Percentiles rank a stretch among this genome's conserved stretches.
Evolutionary conservation across 2,888 invertebrate genomes (phyloP).

Genomic region (Plebejus anna): DNA sequence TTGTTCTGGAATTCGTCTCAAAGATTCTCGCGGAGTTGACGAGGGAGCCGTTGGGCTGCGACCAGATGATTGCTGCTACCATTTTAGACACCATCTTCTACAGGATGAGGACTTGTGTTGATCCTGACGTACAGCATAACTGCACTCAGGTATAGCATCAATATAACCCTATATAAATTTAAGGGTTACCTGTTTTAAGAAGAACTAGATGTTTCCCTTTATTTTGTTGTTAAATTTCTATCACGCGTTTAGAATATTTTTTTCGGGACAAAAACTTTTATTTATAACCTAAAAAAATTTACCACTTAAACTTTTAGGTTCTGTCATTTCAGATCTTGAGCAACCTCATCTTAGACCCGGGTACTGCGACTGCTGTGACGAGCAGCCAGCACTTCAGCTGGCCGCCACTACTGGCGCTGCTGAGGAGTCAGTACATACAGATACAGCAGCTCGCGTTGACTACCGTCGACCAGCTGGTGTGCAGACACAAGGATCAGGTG

Average conservation of each 20-base stretch:
- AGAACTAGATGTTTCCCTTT: no score
- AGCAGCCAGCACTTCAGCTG: slow-evolving; percentile 74
- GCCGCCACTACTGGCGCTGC: slow-evolving; percentile 64
- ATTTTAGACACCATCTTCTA: slow-evolving; percentile 67
- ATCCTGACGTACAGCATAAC: slow-evolving; percentile 80
- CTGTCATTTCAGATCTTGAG: slow-evolving; percentile 55
- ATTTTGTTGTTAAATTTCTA: no score
- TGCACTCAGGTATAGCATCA: slow-evolving; percentile 64
- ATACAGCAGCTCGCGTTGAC: slow-evolving; percentile 73
- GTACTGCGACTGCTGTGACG: slow-evolving; percentile 66
- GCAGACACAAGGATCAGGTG: slow-evolving; percentile 64
- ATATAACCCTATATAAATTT: neutral
- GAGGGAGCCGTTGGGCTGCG: slow-evolving; percentile 68
- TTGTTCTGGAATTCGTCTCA: slow-evolving; percentile 77
- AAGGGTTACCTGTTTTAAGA: neutral
- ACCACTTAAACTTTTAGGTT: neutral
- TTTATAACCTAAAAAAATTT: neutral
- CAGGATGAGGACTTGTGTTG: slow-evolving; percentile 70
- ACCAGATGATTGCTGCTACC: slow-evolving; percentile 66
- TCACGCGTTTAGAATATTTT: no score
- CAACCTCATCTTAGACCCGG: slow-evolving; percentile 74
- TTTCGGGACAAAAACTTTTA: no score
- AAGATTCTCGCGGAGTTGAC: slow-evolving; percentile 72
- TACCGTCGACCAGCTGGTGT: slow-evolving; percentile 68
- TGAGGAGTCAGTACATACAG: slow-evolving; percentile 70